These are phyloP conservation scores for Conistra vaccinii DNA, from an alignment of 2,888 invertebrate species.

Conservation along the genomic window DNA sequence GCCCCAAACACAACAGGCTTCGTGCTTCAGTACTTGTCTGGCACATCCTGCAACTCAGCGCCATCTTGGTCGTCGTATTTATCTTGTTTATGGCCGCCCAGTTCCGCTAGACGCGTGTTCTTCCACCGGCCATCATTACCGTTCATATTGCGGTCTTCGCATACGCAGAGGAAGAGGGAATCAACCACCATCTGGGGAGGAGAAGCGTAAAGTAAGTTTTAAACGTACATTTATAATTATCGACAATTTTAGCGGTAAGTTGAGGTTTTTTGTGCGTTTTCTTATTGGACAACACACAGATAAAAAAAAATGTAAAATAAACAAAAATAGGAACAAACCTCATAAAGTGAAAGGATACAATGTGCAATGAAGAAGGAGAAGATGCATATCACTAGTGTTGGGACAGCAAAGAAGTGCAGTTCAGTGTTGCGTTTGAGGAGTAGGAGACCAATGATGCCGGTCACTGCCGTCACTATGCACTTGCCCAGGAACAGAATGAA, in stretches of 20 bases:
- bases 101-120: conserved; percentile 90
- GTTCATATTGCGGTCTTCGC: conserved; percentile 97
- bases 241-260: background rate
- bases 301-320: conserved; percentile 7
- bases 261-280: conserved; percentile 1
- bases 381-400: conserved; percentile 95
- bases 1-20: conserved; percentile 49
- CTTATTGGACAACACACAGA: background rate
- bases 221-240: background rate
- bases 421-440: conserved; percentile 93
- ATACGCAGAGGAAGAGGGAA: conserved; percentile 97
- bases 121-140: conserved; percentile 93
- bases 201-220: conserved; percentile 1
- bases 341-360: conserved; percentile 97
- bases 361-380: conserved; percentile 98
- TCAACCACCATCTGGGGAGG: conserved; percentile 96
- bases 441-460: conserved; percentile 94
- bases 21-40: conserved; percentile 82
- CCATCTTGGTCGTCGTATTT: conserved; percentile 70
- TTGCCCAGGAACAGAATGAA: conserved; percentile 97
- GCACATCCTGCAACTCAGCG: conserved; percentile 81
- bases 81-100: conserved; percentile 83
- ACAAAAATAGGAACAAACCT: conserved; percentile 91
- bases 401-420: conserved; percentile 96
- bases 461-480: conserved; percentile 94